Evolutionary conservation across 2,113 vertebrate genomes (phyloP).

Genomic region (Pollimyrus isidori): DNA sequence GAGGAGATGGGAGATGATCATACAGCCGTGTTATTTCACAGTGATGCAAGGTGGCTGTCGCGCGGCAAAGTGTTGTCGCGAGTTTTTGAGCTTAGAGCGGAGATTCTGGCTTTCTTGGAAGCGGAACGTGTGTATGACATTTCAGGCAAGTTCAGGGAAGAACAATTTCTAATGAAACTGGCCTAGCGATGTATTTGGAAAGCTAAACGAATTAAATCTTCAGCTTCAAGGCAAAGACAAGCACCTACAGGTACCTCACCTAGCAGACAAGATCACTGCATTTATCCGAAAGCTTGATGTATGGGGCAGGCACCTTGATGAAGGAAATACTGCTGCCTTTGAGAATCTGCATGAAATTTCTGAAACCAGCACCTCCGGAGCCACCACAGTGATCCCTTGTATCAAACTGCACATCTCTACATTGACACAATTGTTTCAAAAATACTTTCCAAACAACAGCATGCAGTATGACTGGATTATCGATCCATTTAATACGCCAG

Average conservation of each 20-base stretch:
- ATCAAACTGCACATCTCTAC: neutral
- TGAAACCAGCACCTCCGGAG: neutral
- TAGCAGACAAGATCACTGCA: neutral
- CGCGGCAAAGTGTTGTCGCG: neutral
- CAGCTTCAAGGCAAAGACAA: neutral
- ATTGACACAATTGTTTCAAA: neutral
- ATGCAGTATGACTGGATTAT: slow-evolving; percentile 16
- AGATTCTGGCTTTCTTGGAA: neutral
- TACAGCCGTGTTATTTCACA: neutral
- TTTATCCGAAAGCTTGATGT: neutral
- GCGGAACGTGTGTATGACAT: neutral
- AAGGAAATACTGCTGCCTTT: slow-evolving; percentile 10
- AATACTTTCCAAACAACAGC: neutral
- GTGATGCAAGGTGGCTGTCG: neutral
- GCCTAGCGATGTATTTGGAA: neutral
- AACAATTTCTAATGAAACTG: neutral
- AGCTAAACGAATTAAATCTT: neutral
- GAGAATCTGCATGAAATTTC: slow-evolving; percentile 7
- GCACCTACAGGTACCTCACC: neutral
- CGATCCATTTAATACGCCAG: slow-evolving; percentile 24
- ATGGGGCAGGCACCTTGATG: neutral
- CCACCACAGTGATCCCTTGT: slow-evolving; percentile 2
- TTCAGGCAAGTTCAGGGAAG: neutral
- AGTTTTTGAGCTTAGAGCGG: neutral
- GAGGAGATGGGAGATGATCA: neutral